phyloP scores from a whole-genome alignment of 2,888 invertebrate species.

The Callosobruchus maculatus region DNA sequence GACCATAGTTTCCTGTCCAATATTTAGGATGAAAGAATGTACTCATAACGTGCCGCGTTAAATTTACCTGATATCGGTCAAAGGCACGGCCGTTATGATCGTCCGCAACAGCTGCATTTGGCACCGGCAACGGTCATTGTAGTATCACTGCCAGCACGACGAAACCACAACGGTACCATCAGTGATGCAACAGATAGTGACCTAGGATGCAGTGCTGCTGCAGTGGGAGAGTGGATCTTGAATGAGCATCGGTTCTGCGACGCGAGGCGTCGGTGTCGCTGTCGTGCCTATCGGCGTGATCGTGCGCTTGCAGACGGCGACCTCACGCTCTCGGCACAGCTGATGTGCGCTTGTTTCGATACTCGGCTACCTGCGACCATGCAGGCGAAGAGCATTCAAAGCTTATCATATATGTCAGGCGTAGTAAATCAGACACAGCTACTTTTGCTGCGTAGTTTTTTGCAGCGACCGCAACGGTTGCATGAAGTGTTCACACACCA shows the following conservation, averaged over 20 bases:
- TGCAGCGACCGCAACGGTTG: no score
- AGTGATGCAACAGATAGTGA: conserved; percentile 32
- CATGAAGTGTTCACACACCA: no score
- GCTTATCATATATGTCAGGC: no score
- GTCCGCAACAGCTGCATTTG: conserved; percentile 3
- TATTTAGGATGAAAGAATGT: no score
- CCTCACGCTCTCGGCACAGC: neutral
- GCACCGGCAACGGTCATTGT: neutral
- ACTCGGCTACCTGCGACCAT: neutral
- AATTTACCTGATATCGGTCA: no score
- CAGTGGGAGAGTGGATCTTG: conserved; percentile 36
- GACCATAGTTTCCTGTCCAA: no score
- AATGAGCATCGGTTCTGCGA: conserved; percentile 36
- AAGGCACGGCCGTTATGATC: neutral
- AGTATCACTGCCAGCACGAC: neutral
- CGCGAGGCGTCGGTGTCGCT: conserved; percentile 21
- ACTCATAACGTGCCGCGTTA: no score
- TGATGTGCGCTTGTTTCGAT: neutral
- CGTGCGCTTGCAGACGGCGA: no score
- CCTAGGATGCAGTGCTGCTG: conserved; percentile 38
- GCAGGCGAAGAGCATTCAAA: neutral
- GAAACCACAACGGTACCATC: conserved; percentile 2
- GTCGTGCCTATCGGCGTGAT: neutral
- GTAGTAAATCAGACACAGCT: no score
- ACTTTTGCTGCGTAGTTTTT: no score